phyloP scores from a whole-genome alignment of 2,888 invertebrate species.

The Diogma glabrata region DNA sequence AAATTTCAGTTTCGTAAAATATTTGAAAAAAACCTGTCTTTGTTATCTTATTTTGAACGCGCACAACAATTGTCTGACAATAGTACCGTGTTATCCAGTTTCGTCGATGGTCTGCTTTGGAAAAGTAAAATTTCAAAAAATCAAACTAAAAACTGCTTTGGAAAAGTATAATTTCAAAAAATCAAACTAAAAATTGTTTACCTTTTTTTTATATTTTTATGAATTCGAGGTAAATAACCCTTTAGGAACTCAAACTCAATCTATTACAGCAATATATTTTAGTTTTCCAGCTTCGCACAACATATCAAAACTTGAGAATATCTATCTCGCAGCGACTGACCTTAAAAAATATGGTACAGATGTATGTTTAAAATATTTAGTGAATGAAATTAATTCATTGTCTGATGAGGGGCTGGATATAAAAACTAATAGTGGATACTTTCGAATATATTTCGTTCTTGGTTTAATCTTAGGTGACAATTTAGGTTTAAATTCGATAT shows the following conservation, averaged over 20 bases:
- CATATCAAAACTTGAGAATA: constrained; percentile 4
- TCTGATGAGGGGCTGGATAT: constrained; percentile 20
- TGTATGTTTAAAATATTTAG: constrained; percentile 20
- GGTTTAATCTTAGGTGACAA: neutral
- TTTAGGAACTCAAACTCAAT: constrained; percentile 12
- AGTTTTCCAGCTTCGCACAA: constrained; percentile 6
- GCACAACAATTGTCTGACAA: no score
- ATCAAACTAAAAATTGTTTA: no score
- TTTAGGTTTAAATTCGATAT: neutral
- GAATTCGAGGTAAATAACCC: constrained; percentile 14
- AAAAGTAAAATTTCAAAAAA: no score
- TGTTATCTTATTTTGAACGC: no score
- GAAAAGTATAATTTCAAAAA: no score
- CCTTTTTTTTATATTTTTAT: constrained; percentile 9
- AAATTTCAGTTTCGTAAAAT: no score
- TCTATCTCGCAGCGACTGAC: neutral
- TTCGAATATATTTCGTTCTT: neutral
- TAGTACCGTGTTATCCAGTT: no score
- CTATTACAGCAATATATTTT: constrained; percentile 13
- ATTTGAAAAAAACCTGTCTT: no score
- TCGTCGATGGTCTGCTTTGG: no score
- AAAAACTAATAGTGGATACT: constrained; percentile 10
- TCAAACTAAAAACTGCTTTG: no score
- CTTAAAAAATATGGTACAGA: constrained; percentile 17
- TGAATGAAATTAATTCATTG: constrained; percentile 20